Evolutionary conservation across 2,797 vertebrate species (phyloP).

Genomic region (Denticeps clupeoides): DNA sequence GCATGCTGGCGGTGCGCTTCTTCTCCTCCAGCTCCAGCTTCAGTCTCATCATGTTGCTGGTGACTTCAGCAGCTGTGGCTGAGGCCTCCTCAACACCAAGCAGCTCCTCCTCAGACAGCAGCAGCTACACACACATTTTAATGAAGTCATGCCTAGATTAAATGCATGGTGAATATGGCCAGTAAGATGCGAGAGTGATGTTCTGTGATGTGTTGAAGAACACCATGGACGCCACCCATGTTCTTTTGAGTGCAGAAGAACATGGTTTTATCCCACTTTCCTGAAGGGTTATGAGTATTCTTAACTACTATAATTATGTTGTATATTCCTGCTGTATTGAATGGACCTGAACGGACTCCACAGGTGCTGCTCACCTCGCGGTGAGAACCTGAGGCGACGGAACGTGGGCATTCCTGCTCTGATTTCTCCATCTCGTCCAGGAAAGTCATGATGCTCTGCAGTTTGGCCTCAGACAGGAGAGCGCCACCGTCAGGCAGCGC

Average conservation of each 20-base stretch:
- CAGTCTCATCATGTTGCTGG: slow-evolving; percentile 68
- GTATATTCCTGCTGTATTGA: too few species aligned
- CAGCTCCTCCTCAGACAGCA: slow-evolving; percentile 67
- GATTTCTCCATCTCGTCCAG: slow-evolving; percentile 91
- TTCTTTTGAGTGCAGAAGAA: too few species aligned
- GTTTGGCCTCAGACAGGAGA: slow-evolving; percentile 84
- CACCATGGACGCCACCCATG: too few species aligned
- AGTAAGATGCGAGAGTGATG: too few species aligned
- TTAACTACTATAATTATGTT: too few species aligned
- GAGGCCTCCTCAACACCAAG: slow-evolving; percentile 60
- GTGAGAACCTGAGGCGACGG: slow-evolving; percentile 61
- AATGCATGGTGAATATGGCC: too few species aligned
- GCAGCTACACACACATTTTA: slow-evolving; percentile 8
- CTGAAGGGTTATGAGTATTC: too few species aligned
- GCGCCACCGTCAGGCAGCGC: slow-evolving; percentile 60
- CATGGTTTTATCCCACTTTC: too few species aligned
- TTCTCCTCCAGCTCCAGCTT: slow-evolving; percentile 88
- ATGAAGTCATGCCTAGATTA: neutral
- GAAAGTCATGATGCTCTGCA: slow-evolving; percentile 89
- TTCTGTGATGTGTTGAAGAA: too few species aligned
- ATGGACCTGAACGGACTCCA: too few species aligned
- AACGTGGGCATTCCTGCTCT: slow-evolving; percentile 71
- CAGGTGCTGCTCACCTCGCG: slow-evolving; percentile 68
- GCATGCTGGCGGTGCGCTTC: slow-evolving; percentile 65
- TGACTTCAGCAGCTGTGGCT: slow-evolving; percentile 68